Conservation (phyloP, 2,113 vertebrate species). For the Chloropsis cyanopogon region DNA sequence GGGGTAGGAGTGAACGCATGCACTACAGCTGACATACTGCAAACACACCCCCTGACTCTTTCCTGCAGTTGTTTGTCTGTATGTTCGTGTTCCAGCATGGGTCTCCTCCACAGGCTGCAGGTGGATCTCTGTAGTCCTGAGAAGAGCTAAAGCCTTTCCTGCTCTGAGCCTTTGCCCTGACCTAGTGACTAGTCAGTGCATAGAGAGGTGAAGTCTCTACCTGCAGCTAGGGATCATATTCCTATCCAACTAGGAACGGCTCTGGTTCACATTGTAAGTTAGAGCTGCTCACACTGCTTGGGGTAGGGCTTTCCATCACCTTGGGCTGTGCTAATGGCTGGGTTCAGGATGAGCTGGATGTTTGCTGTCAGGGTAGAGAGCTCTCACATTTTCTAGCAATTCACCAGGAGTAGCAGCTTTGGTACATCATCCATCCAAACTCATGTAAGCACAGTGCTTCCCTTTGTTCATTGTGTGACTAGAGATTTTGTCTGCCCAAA, state of each 20-base stretch:
- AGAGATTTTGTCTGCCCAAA: not conserved
- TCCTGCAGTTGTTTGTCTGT: not conserved
- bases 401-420: not conserved
- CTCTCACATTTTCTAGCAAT: not conserved
- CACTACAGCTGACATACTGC: not conserved
- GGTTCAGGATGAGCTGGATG: not conserved
- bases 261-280: not conserved
- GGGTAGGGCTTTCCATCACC: not conserved
- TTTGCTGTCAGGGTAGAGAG: not conserved
- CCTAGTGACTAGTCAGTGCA: not conserved
- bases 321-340: not conserved
- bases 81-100: not conserved
- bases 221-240: not conserved
- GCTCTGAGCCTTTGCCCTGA: not conserved
- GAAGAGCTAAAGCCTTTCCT: not conserved
- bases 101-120: not conserved
- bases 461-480: not conserved
- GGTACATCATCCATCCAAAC: not conserved
- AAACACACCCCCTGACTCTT: not conserved
- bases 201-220: not conserved
- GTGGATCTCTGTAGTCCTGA: not conserved
- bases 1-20: not conserved
- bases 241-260: not conserved
- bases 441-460: not conserved
- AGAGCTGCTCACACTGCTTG: fast-evolving